A percentile compares a stretch with the other conserved stretches of the same genome.
These are phyloP conservation scores for Haliclona indistincta DNA, from an alignment of 37 sponge, comb jelly and placozoan genomes.

Conservation along the genomic window DNA sequence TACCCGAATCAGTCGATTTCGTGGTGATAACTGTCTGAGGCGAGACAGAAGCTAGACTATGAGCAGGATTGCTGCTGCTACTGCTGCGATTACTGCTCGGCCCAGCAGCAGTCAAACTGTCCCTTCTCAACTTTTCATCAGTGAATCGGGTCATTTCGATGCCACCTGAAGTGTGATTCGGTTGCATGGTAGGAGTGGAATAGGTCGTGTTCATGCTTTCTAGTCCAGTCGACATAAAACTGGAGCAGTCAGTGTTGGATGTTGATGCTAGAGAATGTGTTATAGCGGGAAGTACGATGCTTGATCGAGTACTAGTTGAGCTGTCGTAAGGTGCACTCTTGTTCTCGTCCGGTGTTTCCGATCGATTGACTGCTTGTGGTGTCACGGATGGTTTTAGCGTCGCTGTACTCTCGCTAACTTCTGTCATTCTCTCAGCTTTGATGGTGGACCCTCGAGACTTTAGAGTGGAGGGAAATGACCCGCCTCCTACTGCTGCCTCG, in stretches of 20 bases:
- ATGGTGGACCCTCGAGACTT: not conserved
- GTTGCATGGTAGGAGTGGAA: not conserved
- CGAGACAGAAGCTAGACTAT: too few species aligned
- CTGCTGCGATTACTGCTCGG: not conserved
- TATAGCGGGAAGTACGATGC: not conserved
- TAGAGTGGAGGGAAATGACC: not conserved
- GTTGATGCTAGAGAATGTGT: not conserved
- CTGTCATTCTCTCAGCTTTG: not conserved
- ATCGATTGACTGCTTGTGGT: too few species aligned
- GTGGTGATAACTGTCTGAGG: not conserved
- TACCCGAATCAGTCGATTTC: slow-evolving; percentile 58
- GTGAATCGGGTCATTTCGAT: not conserved
- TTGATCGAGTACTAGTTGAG: not conserved
- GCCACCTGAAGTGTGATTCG: not conserved
- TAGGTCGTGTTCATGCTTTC: slow-evolving; percentile 2
- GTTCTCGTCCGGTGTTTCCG: not conserved
- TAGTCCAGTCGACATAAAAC: slow-evolving; percentile 3
- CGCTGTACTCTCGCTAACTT: not conserved
- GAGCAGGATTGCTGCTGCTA: too few species aligned
- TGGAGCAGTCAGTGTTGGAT: not conserved
- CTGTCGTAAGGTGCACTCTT: not conserved
- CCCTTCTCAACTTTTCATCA: not conserved
- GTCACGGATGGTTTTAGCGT: not conserved
- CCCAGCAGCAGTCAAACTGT: not conserved
- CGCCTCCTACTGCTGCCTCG: not conserved